These are phyloP conservation scores for Hirtodrosophila alboralis DNA, from an alignment of 2,888 invertebrate species.

Conservation along the genomic window DNA sequence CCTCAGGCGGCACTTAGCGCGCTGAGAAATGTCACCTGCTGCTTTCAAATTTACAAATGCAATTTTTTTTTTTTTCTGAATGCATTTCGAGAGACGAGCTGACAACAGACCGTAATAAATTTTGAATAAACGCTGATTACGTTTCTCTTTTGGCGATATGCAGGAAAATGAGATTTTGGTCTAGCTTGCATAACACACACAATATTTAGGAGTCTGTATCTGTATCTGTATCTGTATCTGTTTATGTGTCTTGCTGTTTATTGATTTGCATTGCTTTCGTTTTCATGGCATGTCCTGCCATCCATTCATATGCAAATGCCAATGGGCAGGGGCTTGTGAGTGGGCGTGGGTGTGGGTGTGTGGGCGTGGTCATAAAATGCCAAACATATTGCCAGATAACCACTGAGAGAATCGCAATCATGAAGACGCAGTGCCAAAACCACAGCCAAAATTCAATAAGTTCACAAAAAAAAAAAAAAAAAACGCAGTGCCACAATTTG, in stretches of 20 bases:
- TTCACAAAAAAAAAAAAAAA: too few species aligned
- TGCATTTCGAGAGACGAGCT: constrained; percentile 33
- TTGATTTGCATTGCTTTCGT: constrained; percentile 60
- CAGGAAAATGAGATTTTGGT: background rate
- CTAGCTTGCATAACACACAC: constrained; percentile 35
- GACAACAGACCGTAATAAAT: constrained; percentile 39
- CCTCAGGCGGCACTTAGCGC: constrained; percentile 58
- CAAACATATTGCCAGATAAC: constrained; percentile 59
- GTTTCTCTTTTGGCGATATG: constrained; percentile 13
- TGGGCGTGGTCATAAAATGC: constrained; percentile 48
- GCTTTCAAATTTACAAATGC: constrained; percentile 16
- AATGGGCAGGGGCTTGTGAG: constrained; percentile 7
- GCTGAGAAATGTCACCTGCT: constrained; percentile 57
- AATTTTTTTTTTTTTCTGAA: constrained; percentile 21
- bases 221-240: background rate
- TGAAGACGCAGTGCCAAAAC: constrained; percentile 9
- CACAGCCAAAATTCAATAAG: constrained; percentile 40
- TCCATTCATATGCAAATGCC: constrained; percentile 66
- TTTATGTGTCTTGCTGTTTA: constrained; percentile 28
- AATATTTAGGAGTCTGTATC: constrained; percentile 2
- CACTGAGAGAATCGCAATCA: constrained; percentile 37
- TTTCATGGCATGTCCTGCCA: constrained; percentile 50
- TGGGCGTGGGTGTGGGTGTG: constrained; percentile 5
- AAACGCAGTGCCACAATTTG: constrained; percentile 48
- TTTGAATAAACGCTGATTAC: constrained; percentile 50